Evolutionary conservation across 2,888 invertebrate species (phyloP), one percentile per base, ranked within the genome.

Genomic region (Xanthorhoe spadicearia): DNA sequence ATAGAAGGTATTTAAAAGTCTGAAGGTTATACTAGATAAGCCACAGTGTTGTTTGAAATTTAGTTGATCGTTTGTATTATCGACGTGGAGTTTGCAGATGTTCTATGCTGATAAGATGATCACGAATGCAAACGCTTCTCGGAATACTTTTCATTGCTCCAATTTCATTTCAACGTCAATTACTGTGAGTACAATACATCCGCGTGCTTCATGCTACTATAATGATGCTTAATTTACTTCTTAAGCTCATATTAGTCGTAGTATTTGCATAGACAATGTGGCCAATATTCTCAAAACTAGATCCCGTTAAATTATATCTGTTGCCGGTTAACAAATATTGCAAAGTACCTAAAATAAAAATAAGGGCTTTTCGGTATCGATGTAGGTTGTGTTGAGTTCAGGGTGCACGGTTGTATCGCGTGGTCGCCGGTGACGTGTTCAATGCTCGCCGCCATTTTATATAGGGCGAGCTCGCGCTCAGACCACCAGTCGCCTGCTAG

Each of bases 401-500:
- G 87, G 89, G 87, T 87, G 86, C 92, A 92, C 89, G 92, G 85
- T 69, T 78, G 80, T 72, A 71, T 81, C 88, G 92, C 92, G 92
- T 91, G 92, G 87, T 58, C 81, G 85, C 75, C 81, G 85, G 75
- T 91, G 92, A 90, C 90, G 91, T 89, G 88, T 83, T 82, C 84
- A 81, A 89, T 88, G 88, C 82, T 82, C 84, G 82, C 86, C 84
- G 88, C 88, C 89, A 87, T 89, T 88, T 92, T 92, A 93, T 85
- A 93, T 91, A 88, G 90, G 89, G 81, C 89, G 89, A 78, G 83
- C 88, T 88, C 88, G 83, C 85, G 88, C 87, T 87, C 92, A 95
- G 95, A 95, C 95, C 93, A 90, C 90, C 94, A 95, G 95, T 94
- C 95, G 95, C 94, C 92, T 84, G 84, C 78, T 78, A 82, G 86